phyloP scores from a whole-genome alignment of 1,140 invertebrate species.

The Gryon sp. region DNA sequence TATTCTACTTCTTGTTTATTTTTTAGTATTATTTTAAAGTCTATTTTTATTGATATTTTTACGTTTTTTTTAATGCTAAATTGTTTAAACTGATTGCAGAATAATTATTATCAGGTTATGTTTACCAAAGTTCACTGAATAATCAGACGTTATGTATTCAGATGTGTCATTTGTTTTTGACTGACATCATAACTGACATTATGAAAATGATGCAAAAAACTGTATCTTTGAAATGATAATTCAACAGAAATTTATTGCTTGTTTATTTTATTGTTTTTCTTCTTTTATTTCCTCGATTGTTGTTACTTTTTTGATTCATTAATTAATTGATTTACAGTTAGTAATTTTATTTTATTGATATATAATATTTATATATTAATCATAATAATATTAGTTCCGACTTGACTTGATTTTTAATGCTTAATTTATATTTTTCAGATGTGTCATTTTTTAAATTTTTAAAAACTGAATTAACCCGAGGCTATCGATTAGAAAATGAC shows the following conservation, averaged over 20 bases:
- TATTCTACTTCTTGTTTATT: not conserved
- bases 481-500: slow-evolving; percentile 95
- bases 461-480: slow-evolving; percentile 92
- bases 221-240: no score
- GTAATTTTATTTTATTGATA: slow-evolving; percentile 13
- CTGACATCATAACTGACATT: not conserved
- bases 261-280: no score
- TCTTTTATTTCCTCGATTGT: not conserved
- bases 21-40: not conserved
- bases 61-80: not conserved
- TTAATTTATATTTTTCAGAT: slow-evolving; percentile 51
- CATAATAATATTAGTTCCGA: slow-evolving; percentile 2
- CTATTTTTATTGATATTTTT: not conserved
- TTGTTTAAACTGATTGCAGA: not conserved
- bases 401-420: no score
- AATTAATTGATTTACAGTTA: not conserved
- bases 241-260: no score
- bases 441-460: slow-evolving; percentile 87
- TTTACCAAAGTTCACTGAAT: slow-evolving; percentile 31
- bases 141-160: slow-evolving; percentile 7
- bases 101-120: slow-evolving; percentile 8
- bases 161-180: slow-evolving; percentile 1
- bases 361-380: not conserved
- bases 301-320: not conserved
- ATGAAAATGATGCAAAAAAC: not conserved